A percentile compares a stretch with the other conserved stretches of the same genome.
Evolutionary conservation across 1,140 invertebrate species (phyloP).

Genomic region (Drosophila navojoa): DNA sequence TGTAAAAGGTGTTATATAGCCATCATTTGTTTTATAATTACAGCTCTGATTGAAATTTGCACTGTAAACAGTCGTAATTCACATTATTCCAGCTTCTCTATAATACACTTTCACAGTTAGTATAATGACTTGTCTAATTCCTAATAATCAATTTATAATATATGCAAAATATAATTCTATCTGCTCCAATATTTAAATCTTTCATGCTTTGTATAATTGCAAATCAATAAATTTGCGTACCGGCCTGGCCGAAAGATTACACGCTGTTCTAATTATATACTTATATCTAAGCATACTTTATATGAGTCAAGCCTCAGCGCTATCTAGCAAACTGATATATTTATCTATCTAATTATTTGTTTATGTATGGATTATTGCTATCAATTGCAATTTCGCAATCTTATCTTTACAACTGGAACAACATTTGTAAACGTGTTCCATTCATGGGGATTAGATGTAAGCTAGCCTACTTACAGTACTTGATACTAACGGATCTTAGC

Average conservation of each 20-base stretch:
- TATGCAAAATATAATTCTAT: too few relatives aligned
- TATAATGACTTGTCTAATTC: too few relatives aligned
- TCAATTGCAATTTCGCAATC: background rate
- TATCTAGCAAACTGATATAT: background rate
- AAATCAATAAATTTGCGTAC: background rate
- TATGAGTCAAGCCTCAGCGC: background rate
- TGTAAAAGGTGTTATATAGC: too few relatives aligned
- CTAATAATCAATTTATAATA: too few relatives aligned
- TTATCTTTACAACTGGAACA: background rate
- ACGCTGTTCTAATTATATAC: background rate
- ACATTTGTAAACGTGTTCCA: background rate
- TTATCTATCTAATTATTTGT: constrained; percentile 1
- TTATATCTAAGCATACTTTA: background rate
- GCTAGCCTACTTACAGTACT: background rate
- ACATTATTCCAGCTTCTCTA: too few relatives aligned
- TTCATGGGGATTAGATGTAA: background rate
- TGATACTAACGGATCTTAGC: background rate
- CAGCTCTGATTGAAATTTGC: too few relatives aligned
- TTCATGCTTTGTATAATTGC: too few relatives aligned
- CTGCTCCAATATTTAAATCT: too few relatives aligned
- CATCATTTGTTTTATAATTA: too few relatives aligned
- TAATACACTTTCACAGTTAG: too few relatives aligned
- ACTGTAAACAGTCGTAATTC: too few relatives aligned
- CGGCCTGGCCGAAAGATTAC: background rate
- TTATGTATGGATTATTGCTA: background rate